Base-by-base conservation (phyloP, 2,888 invertebrate genomes). In the Chesias legatella region DNA sequence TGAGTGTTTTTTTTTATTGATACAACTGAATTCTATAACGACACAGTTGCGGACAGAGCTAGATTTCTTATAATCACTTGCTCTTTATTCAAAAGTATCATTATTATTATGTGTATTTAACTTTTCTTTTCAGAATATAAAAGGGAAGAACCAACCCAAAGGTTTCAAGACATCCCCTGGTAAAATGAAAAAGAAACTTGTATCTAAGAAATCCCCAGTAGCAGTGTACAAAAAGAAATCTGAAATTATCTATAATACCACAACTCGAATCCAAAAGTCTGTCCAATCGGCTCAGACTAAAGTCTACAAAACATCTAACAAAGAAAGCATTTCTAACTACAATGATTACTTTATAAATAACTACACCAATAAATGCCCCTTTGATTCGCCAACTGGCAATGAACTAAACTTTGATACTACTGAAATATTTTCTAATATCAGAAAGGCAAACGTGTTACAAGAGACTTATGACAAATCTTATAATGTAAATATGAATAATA, bases 341-440 rank as follows among this genome's bases (percentile, higher is more conserved):
- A 63, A 65, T 53, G 71, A 79, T 32, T 63, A 66, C 45, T 67
- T 69, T 1, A 49, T 63, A 8, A 63, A 69, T 10, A 58, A 60
- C 1, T 65, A 67, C 29, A 47, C 45, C 29, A 46, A 58, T 17
- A 75, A 65, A 51, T 82, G 83, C 43, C 86, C 88, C 0, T 88
- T 88, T 63, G 83, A 77, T 39, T 79, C 83, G 6, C 67, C 72
- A 24, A 59, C 62, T 25, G 78, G 70, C 37, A 29, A 66, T 33
- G 75, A 82, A 36, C 59, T 79, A 6, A 73, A 73, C 43, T 85
- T 86, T 58, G 70, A 85, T 39, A 81, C 77, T 17, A 75, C 85
- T 5, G 86, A 83, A 67, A 60, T 86, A 49, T 88, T 88, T 60
- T 73, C 79, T 2, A 80, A 76, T 35, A 63, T 75, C 56, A 70